Evolutionary conservation across 2,888 invertebrate species (phyloP).

Genomic region (Rhingia rostrata): DNA sequence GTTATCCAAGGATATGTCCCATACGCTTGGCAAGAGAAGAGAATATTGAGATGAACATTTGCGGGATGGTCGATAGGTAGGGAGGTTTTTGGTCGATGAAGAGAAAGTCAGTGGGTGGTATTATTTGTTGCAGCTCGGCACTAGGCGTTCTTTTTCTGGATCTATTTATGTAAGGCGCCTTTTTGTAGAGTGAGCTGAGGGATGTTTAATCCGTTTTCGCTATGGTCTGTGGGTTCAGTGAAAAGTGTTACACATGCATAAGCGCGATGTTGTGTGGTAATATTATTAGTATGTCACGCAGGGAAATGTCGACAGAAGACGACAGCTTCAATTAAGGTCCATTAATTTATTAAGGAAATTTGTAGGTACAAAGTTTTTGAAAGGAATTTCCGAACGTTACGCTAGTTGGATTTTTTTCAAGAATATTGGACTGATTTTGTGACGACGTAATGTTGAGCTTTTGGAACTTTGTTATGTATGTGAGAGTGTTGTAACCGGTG

Average conservation of each 20-base stretch:
- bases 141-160: constrained; percentile 29
- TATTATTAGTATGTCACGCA: constrained; percentile 40
- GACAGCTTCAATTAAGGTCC: background rate
- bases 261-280: constrained; percentile 19
- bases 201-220: constrained; percentile 20
- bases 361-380: no score
- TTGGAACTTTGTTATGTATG: no score
- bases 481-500: no score
- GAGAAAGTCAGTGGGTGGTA: constrained; percentile 21
- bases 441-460: no score
- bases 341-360: no score
- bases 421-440: no score
- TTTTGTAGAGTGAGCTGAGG: constrained; percentile 13
- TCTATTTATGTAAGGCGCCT: constrained; percentile 49
- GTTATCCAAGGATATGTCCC: constrained; percentile 49
- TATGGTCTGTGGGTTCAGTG: constrained; percentile 1
- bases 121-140: constrained; percentile 37
- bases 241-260: constrained; percentile 22
- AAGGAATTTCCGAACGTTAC: no score
- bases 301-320: constrained; percentile 12
- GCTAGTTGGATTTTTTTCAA: no score
- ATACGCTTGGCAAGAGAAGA: constrained; percentile 24
- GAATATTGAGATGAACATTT: constrained; percentile 41
- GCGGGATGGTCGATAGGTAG: background rate
- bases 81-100: constrained; percentile 13